phyloP scores from a whole-genome alignment of 2,888 invertebrate species.

The Nesidiocoris tenuis region DNA sequence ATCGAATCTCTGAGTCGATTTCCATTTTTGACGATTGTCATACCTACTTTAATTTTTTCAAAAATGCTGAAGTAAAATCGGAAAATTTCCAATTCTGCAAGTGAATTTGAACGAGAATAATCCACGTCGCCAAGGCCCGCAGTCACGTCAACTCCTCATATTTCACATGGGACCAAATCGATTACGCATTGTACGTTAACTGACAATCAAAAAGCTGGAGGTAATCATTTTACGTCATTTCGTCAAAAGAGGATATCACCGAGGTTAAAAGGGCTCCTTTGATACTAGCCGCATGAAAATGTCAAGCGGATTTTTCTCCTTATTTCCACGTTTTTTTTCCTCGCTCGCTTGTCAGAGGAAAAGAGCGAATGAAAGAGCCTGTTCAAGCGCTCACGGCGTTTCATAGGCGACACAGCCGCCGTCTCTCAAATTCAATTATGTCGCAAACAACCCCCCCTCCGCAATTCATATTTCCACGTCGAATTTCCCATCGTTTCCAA shows the following conservation, averaged over 20 bases:
- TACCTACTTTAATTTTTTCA: no score
- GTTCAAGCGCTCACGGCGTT: conserved; percentile 15
- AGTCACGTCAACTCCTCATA: no score
- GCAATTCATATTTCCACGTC: neutral
- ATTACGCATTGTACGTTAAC: neutral
- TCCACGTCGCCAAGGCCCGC: no score
- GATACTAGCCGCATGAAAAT: conserved; percentile 26
- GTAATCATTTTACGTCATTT: conserved; percentile 24
- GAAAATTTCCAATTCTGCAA: no score
- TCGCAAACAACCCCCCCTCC: conserved; percentile 24
- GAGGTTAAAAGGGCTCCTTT: conserved; percentile 23
- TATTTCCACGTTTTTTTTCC: neutral
- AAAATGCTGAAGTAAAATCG: no score
- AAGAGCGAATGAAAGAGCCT: conserved; percentile 9
- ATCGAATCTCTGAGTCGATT: no score
- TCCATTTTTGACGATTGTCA: no score
- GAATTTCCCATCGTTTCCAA: conserved; percentile 21
- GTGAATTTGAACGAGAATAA: no score
- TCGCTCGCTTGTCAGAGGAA: neutral
- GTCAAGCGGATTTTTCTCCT: conserved; percentile 8
- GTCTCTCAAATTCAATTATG: conserved; percentile 40
- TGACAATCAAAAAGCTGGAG: neutral
- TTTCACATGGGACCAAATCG: neutral
- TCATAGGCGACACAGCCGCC: conserved; percentile 2
- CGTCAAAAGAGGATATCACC: neutral